Percentiles rank a stretch among this genome's conserved stretches.
Conservation (phyloP, 2,888 invertebrate genomes). For the Andrena flavipes region DNA sequence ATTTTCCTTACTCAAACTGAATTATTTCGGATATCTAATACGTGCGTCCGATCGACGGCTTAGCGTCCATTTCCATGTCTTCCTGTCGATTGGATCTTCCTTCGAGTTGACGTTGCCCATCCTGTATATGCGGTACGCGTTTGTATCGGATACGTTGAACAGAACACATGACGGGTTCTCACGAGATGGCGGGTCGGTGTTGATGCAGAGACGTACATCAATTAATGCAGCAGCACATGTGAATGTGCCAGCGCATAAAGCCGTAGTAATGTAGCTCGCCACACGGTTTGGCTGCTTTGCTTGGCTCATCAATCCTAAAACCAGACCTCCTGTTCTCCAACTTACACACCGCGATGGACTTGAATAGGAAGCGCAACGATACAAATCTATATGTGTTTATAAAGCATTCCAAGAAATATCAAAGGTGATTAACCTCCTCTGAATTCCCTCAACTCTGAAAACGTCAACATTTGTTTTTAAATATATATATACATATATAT, state of each 20-base stretch:
- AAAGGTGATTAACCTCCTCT: background rate
- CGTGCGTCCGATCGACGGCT: constrained; percentile 17
- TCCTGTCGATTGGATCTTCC: constrained; percentile 57
- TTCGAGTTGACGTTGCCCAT: constrained; percentile 35
- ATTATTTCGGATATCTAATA: constrained; percentile 43
- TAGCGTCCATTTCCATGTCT: constrained; percentile 59
- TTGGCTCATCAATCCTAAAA: constrained; percentile 78
- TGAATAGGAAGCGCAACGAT: constrained; percentile 10
- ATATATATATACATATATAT: too few species aligned
- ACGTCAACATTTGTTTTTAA: background rate
- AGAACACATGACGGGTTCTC: constrained; percentile 81
- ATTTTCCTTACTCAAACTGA: constrained; percentile 50
- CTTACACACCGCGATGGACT: constrained; percentile 24
- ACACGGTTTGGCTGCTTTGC: constrained; percentile 73
- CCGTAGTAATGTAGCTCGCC: constrained; percentile 77
- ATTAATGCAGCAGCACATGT: constrained; percentile 82
- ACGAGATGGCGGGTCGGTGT: constrained; percentile 77
- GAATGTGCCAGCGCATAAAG: constrained; percentile 81
- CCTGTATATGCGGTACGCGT: constrained; percentile 33
- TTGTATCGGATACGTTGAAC: constrained; percentile 70
- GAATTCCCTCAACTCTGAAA: background rate
- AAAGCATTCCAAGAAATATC: background rate
- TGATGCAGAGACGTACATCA: constrained; percentile 80
- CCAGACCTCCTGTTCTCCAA: constrained; percentile 58
- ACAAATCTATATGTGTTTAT: constrained; percentile 19